Evolutionary conservation across 1,140 invertebrate species (phyloP).

Genomic region (Drosophila sturtevanti): DNA sequence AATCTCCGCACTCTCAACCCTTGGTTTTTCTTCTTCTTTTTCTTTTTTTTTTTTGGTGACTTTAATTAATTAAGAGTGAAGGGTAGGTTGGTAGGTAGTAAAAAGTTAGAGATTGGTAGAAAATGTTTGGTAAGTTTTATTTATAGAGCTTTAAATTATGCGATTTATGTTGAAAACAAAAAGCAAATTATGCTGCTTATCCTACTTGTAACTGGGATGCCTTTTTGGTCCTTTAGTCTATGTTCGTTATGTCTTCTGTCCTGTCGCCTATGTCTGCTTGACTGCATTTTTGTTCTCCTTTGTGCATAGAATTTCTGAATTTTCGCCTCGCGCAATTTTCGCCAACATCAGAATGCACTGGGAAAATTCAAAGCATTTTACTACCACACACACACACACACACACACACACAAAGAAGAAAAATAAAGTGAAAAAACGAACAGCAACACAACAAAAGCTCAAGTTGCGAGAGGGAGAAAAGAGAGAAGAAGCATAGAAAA

Average conservation of each 20-base stretch:
- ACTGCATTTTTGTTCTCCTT: slow-evolving; percentile 52
- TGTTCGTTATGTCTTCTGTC: slow-evolving; percentile 1
- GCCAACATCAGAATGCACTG: slow-evolving; percentile 70
- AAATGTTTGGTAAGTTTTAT: background rate
- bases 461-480: background rate
- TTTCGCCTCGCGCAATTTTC: slow-evolving; percentile 61
- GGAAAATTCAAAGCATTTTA: slow-evolving; percentile 70
- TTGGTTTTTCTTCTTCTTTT: no score
- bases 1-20: background rate
- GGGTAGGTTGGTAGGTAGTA: no score
- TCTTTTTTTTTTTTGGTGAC: slow-evolving; percentile 36
- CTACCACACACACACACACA: no score
- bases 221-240: background rate
- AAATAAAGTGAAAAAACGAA: background rate
- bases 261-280: slow-evolving; percentile 1
- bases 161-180: background rate
- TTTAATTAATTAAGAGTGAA: slow-evolving; percentile 71
- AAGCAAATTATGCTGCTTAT: background rate
- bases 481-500: background rate
- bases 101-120: background rate
- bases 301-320: slow-evolving; percentile 66
- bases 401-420: slow-evolving; percentile 34
- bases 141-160: background rate
- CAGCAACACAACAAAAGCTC: slow-evolving; percentile 13
- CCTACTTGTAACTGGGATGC: background rate